Evolutionary conservation across 2,797 vertebrate species (phyloP), one percentile per base, ranked within the genome.

Genomic region (Remorina albescens): DNA sequence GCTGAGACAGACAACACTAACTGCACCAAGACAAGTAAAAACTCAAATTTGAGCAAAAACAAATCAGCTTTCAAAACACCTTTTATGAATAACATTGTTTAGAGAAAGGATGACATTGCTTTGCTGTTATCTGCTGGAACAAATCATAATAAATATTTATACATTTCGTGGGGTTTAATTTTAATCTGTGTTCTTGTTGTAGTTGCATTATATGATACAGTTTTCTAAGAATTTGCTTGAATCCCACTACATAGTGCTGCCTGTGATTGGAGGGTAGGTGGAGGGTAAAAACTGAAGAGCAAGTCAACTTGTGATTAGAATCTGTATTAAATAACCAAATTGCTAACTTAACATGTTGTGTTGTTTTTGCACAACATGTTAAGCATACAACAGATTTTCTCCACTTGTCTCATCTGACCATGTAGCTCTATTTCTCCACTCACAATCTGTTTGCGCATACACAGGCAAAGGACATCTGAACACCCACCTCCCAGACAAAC

Each of bases 381-480:
- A 50, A 69, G 51, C 80, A 73, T 51, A 66, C 65, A 86, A 75
- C 83, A 83, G 80, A 79, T 90, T 82, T 78, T 76, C 57, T 80
- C 49, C 57, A 67, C 77, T 87, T 71, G 80, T 82, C 71, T 87
- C 47, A 9, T 86, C 84, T 83, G 84, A 88, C 68, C 76, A 78
- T 69, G 67, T 42, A 72, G 75, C 73, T 88, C 67, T 64, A 71
- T 85, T 88, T 88, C 78, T 85, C 51, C 73, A 44, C 88, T 83
- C 73, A 57, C 86, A 91, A 89, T 89, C 89, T 90, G 86, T 91
- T 91, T 92, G 80, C 83, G 84, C 77, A 86, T 73, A 83, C 72
- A 86, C 76, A 86, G 60, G 76, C 82, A 86, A 74, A 39, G 67
- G 82, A 85, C 82, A 84, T 89, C 77, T 88, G 84, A 92, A 87